Evolutionary conservation across 1,140 invertebrate species (phyloP), one percentile per base, ranked within the genome.

Genomic region (Anastrepha ludens): DNA sequence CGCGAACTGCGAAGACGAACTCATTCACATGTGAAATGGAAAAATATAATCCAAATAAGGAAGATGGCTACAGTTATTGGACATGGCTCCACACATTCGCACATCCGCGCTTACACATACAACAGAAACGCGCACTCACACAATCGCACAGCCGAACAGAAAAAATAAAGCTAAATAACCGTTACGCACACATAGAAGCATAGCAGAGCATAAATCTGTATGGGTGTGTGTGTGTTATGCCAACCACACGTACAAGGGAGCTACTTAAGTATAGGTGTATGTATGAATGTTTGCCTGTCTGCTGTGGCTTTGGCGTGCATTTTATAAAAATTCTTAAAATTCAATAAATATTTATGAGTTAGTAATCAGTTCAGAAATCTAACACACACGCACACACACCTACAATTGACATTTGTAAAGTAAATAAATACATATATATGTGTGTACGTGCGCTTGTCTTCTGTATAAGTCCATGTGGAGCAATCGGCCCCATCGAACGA

Each of bases 11-110:
- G 29, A 70, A 67, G 86, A 65, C 70, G n/a, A 58, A 87, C n/a
- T 67, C 86, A 67, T 67, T 70, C 86, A 87, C 62, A 87, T 87
- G 86, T 70, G 86, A 87, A 87, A 87, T 87, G 86, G 86, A 70
- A 87, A 87, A 87, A 87, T 87, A 87, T 87, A 87, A 87, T 87
- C 86, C 86, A 87, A 67, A 65, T 44, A 47, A 58, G 85, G 58
- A 86, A 41, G 20, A 86, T 15, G 59, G 55, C 15, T 41, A 29
- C 58, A 65, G 13, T 39, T n/a, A 86, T 41, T 47, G 62, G 59
- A 65, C 59, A 13, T 9, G 2, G 59, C 44, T 55, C n/a, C 15
- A 81, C 50, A 5, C 41, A 20, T 44, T 41, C 41, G 15, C 50
- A 5, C 41, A 20, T 44, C 78, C 41, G 15, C 41, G 20, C 17